Evolutionary conservation across 2,888 invertebrate genomes (phyloP).

Genomic region (Heliconius cydno): DNA sequence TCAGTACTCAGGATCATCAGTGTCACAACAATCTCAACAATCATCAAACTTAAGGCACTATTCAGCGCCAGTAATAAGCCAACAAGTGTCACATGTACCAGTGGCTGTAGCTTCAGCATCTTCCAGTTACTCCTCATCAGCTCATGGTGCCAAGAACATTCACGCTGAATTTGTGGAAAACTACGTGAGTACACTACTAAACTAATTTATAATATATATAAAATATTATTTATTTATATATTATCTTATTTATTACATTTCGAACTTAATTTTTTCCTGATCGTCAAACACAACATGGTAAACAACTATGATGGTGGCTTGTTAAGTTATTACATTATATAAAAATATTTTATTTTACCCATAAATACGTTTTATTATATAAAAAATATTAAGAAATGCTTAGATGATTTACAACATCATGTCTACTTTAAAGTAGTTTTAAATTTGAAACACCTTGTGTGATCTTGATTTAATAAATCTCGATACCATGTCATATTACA

Average conservation of each 20-base stretch:
- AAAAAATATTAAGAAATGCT: neutral
- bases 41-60: constrained; percentile 40
- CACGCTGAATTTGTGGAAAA: constrained; percentile 85
- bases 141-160: constrained; percentile 78
- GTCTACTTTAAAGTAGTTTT: neutral
- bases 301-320: too few relatives aligned
- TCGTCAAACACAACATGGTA: too few relatives aligned
- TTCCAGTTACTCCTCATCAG: constrained; percentile 46
- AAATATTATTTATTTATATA: too few relatives aligned
- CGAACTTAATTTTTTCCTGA: too few relatives aligned
- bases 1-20: constrained; percentile 44
- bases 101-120: constrained; percentile 52
- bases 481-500: constrained; percentile 31
- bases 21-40: constrained; percentile 40
- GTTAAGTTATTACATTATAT: neutral
- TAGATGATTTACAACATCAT: neutral
- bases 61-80: constrained; percentile 44
- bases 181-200: constrained; percentile 76
- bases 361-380: neutral
- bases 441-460: constrained; percentile 3
- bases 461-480: constrained; percentile 20
- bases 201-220: neutral
- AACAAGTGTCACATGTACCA: constrained; percentile 44
- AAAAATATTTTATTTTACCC: too few relatives aligned
- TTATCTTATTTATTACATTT: neutral